A percentile compares a stretch with the other conserved stretches of the same genome.
Evolutionary conservation across 2,888 invertebrate species (phyloP).

Genomic region (Dryadula phaetusa): DNA sequence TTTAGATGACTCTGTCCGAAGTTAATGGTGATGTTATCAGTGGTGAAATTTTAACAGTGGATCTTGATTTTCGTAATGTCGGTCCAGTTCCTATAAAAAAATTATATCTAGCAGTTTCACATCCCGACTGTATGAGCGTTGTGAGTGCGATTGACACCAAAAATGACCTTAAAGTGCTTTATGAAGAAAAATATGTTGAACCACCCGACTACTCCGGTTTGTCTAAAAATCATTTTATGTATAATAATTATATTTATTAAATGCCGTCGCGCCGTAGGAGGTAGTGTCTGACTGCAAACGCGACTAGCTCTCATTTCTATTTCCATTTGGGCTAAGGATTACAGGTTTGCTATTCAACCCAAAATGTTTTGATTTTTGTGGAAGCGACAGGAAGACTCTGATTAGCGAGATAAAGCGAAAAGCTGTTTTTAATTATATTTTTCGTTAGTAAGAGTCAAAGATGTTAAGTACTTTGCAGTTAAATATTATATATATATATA

Average conservation of each 20-base stretch:
- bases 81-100: conserved; percentile 87
- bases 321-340: too few relatives aligned
- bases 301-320: too few relatives aligned
- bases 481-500: too few relatives aligned
- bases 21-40: conserved; percentile 87
- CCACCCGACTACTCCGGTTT: conserved; percentile 76
- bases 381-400: too few relatives aligned
- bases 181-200: conserved; percentile 77
- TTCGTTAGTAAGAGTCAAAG: too few relatives aligned
- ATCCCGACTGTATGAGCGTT: conserved; percentile 87
- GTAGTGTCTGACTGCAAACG: too few relatives aligned
- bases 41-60: conserved; percentile 89
- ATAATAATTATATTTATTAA: neutral
- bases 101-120: conserved; percentile 87
- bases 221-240: neutral
- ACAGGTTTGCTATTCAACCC: too few relatives aligned
- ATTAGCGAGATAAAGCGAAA: too few relatives aligned
- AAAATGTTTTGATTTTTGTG: too few relatives aligned
- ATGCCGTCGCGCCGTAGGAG: too few relatives aligned
- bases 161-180: conserved; percentile 61
- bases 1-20: conserved; percentile 88
- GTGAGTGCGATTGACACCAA: conserved; percentile 54
- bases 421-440: too few relatives aligned
- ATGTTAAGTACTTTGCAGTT: too few relatives aligned
- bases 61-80: conserved; percentile 87